Evolutionary conservation across 2,888 invertebrate species (phyloP).

Genomic region (Dryocosmus kuriphilus): DNA sequence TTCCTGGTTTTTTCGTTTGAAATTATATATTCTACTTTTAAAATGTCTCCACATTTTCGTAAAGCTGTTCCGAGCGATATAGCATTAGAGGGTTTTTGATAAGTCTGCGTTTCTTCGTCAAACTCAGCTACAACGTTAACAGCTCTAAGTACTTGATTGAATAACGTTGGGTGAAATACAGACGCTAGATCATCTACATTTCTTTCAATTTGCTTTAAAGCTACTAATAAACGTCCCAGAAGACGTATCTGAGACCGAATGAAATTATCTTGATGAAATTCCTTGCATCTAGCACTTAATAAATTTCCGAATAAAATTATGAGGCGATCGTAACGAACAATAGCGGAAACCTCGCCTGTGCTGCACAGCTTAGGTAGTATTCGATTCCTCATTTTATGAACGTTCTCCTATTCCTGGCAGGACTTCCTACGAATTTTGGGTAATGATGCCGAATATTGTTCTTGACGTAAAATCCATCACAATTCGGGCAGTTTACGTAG

Average conservation of each 20-base stretch:
- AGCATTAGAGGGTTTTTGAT: not conserved
- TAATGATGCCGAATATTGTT: no score
- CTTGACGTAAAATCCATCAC: not conserved
- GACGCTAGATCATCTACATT: not conserved
- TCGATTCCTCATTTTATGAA: not conserved
- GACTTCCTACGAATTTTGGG: no score
- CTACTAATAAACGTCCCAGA: conserved; percentile 3
- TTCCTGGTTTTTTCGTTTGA: not conserved
- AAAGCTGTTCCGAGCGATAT: not conserved
- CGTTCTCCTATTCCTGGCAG: no score
- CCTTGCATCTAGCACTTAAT: not conserved
- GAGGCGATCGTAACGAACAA: not conserved
- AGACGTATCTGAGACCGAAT: not conserved
- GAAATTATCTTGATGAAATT: not conserved
- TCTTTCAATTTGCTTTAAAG: not conserved
- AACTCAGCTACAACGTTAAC: not conserved
- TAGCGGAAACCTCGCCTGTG: not conserved
- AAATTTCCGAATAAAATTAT: not conserved
- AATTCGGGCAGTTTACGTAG: not conserved
- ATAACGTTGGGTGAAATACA: not conserved
- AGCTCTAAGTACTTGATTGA: not conserved
- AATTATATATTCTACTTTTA: not conserved
- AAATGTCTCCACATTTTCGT: not conserved
- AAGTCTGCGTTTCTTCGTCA: not conserved
- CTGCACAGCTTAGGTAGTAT: not conserved